These are phyloP conservation scores for Coregonus ussuriensis DNA, from an alignment of 2,797 vertebrate species.

Conservation along the genomic window DNA sequence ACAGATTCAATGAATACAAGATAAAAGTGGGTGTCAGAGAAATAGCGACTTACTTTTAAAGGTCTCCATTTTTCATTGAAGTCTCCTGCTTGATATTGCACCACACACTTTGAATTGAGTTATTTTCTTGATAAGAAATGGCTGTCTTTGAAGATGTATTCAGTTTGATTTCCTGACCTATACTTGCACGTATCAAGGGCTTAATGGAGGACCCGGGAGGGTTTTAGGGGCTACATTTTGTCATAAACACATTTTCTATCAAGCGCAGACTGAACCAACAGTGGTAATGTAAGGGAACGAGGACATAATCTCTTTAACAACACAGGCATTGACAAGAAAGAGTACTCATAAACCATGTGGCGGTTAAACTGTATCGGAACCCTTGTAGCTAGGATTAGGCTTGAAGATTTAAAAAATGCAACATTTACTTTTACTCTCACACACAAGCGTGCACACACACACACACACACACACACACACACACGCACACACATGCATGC, in stretches of 20 bases:
- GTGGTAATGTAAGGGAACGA: conserved; percentile 40
- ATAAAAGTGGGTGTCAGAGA: conserved; percentile 73
- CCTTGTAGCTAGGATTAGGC: conserved; percentile 5
- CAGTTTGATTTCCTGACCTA: conserved; percentile 65
- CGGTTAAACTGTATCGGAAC: conserved; percentile 5
- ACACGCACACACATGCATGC: background rate
- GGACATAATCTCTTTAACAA: conserved; percentile 29
- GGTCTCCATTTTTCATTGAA: conserved; percentile 75
- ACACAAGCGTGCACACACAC: background rate
- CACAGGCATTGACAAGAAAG: conserved; percentile 18
- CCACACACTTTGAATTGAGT: conserved; percentile 61
- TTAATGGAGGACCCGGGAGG: conserved; percentile 46
- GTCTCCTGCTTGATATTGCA: conserved; percentile 66
- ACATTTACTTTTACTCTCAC: background rate
- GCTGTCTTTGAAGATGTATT: conserved; percentile 67
- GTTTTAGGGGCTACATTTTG: conserved; percentile 34
- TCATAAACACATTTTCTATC: conserved; percentile 34
- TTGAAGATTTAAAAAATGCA: background rate
- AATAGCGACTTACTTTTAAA: conserved; percentile 76
- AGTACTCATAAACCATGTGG: conserved; percentile 21
- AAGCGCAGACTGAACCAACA: conserved; percentile 35
- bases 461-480: background rate
- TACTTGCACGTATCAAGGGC: conserved; percentile 51
- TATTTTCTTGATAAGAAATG: conserved; percentile 69
- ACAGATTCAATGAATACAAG: conserved; percentile 76